A percentile compares a stretch with the other conserved stretches of the same genome.
phyloP scores from a whole-genome alignment of 2,797 vertebrate genomes.

The Borostomias antarcticus region DNA sequence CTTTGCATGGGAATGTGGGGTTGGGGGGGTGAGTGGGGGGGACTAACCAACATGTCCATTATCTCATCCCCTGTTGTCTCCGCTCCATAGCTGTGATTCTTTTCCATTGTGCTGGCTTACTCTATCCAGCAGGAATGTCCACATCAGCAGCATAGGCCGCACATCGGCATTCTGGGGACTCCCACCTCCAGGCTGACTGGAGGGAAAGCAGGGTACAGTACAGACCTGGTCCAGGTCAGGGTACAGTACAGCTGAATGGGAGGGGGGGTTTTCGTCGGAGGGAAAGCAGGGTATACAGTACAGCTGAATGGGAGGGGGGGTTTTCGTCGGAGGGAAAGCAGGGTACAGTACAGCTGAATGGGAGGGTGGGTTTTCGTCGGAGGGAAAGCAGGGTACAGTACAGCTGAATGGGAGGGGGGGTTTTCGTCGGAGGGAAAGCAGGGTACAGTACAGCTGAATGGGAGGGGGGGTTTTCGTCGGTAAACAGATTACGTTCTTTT shows the following conservation, averaged over 20 bases:
- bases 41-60: neutral
- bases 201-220: no score
- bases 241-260: neutral
- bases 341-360: neutral
- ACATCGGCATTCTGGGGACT: constrained; percentile 1
- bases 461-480: constrained; percentile 1
- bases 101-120: constrained; percentile 12
- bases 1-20: constrained; percentile 19
- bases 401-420: neutral
- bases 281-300: no score
- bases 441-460: neutral
- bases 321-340: neutral
- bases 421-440: neutral
- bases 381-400: neutral
- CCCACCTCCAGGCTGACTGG: no score
- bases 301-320: neutral
- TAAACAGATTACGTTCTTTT: constrained; percentile 5
- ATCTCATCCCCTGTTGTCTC: constrained; percentile 16
- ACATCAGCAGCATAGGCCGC: constrained; percentile 18
- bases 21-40: neutral
- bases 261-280: neutral
- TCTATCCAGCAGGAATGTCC: constrained; percentile 14
- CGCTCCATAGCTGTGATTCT: constrained; percentile 17
- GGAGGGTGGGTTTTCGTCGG: constrained; percentile 1
- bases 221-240: no score